Percentiles rank a stretch among this genome's conserved stretches.
Evolutionary conservation across 2,888 invertebrate genomes (phyloP).

Genomic region (Ashinkailepas kermadecensis): DNA sequence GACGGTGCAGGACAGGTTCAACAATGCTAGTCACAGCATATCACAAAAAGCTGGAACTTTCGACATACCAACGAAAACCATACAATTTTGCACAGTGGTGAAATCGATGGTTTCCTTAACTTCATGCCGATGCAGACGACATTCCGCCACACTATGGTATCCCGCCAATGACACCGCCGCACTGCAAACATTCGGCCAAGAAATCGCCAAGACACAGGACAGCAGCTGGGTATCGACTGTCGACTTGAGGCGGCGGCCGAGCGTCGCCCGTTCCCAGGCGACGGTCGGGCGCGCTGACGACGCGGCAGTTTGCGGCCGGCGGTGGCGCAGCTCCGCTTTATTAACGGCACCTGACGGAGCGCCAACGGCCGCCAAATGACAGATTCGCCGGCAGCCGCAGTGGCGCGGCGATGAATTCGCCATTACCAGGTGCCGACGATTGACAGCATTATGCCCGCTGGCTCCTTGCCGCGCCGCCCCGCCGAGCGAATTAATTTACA

Average conservation of each 20-base stretch:
- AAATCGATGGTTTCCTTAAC: too few relatives aligned
- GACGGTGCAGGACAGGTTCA: too few relatives aligned
- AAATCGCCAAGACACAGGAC: too few relatives aligned
- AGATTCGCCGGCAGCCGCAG: background rate
- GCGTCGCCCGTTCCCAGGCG: background rate
- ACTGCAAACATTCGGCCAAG: too few relatives aligned
- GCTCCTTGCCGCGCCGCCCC: background rate
- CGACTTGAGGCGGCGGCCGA: background rate
- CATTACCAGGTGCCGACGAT: background rate
- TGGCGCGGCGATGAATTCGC: background rate
- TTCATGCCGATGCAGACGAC: too few relatives aligned
- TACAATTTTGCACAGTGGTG: too few relatives aligned
- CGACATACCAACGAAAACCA: too few relatives aligned
- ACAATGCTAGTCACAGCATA: too few relatives aligned
- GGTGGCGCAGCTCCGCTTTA: background rate
- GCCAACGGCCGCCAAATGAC: background rate
- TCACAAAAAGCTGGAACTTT: too few relatives aligned
- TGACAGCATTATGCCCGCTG: background rate
- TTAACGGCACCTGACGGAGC: background rate
- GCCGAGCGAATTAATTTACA: conserved; percentile 17
- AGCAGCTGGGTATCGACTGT: background rate
- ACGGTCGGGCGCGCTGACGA: background rate
- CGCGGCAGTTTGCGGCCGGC: background rate
- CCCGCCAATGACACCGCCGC: too few relatives aligned
- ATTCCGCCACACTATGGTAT: too few relatives aligned